A percentile compares a stretch with the other conserved stretches of the same genome.
These are phyloP conservation scores for zebrafish (Danio rerio) DNA, from an alignment of 2,113 vertebrate species.

Conservation along the genomic window GRCz12tu NC_133184.1:57652501-57653000, in stretches of 20 bases:
- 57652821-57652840: too few species aligned
- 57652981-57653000: neutral
- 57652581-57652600: neutral
- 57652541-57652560: neutral
- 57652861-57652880: neutral
- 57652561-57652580: neutral
- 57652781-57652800: too few species aligned
- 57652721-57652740: too few species aligned
- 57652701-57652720: neutral
- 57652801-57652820: too few species aligned
- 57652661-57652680: neutral
- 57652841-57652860: neutral
- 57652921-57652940: neutral
- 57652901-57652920: neutral
- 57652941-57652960: neutral
- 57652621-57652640: neutral
- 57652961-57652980: neutral
- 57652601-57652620: neutral
- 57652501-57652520: neutral
- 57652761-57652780: too few species aligned
- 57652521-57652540: neutral
- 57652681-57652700: slow-evolving; percentile 17
- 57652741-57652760: slow-evolving; percentile 1
- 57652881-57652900: neutral
- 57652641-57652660: neutral